Conservation (phyloP, 1,140 invertebrate genomes). For the Leptonema lineaticorne region DNA sequence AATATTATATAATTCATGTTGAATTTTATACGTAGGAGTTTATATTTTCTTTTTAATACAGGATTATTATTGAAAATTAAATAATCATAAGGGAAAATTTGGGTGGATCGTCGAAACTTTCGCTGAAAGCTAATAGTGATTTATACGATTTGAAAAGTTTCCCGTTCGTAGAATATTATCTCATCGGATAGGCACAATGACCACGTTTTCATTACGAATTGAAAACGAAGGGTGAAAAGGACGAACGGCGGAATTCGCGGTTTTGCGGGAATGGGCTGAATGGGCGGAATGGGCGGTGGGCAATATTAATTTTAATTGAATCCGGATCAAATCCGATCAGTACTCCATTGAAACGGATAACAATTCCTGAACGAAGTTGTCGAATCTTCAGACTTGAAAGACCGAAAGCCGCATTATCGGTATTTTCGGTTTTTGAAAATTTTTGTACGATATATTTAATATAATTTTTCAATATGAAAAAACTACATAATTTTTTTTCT, state of each 20-base stretch:
- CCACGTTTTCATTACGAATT: background rate
- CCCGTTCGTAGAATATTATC: background rate
- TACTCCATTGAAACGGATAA: background rate
- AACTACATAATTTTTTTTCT: too few species aligned
- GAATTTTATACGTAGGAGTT: too few species aligned
- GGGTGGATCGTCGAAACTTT: background rate
- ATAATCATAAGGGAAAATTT: background rate
- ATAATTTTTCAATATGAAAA: too few species aligned
- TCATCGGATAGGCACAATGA: background rate
- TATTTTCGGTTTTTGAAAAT: background rate
- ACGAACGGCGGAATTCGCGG: too few species aligned
- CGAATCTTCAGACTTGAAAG: background rate
- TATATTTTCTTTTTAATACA: too few species aligned
- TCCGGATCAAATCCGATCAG: background rate
- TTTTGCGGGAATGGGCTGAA: too few species aligned
- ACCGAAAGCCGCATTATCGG: background rate
- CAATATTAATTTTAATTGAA: background rate
- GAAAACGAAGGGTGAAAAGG: too few species aligned
- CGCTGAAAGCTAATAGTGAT: background rate
- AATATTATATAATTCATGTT: too few species aligned
- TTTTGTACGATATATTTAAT: too few species aligned
- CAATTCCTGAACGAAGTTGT: background rate
- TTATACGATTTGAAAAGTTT: background rate
- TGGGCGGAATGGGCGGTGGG: too few species aligned
- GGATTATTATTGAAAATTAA: too few species aligned